Base-by-base conservation (phyloP, 2,888 invertebrate species). In the Pachycephus smyrnensis region DNA sequence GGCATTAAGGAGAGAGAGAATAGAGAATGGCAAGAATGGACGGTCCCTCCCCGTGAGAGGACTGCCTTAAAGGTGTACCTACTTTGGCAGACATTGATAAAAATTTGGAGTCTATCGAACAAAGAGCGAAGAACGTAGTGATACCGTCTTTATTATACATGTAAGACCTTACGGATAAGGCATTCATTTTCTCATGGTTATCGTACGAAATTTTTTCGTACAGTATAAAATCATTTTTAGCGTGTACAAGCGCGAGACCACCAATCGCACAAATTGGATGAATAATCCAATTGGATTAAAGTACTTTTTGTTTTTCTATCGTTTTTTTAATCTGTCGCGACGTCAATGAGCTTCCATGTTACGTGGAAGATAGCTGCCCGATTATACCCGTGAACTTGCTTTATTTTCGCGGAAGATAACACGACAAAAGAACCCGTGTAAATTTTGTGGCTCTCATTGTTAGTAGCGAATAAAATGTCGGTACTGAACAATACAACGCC, bases 21-120 rank as follows among this genome's bases (percentile, higher is more conserved):
- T 68, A 84, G 79, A 86, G 84, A 85, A 84, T 84, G 87, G 84
- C 84, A 86, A 87, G 86, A 82, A 79, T 76, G 80, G 83, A 83
- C 86, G 87, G 87, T 85, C 82, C 83, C 84, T 80, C 82, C 35
- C 79, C 75, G 79, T 79, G 82, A 82, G 82, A 86, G 73, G 75
- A 80, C 84, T 86, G 86, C 86, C 86, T 82, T 80, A 84, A 78
- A 87, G 87, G 86, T 85, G 83, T 85, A 87, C 82, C 89, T 89
- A 90, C 90, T 90, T 90, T 88, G 90, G 89, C 90, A 90, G 90
- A 89, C 84, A 90, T 90, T 90, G 74, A 33, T 71, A 33, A 6
- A 71, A 31, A 71, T 71, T 71, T 71, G 12, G 12, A 71, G 12
- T 71, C 71, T 71, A 71, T 71, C 32, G 71, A 71, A 71, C 55